Percentiles rank a stretch among this genome's conserved stretches.
Conservation (phyloP, 2,797 vertebrate species). For the Pelobates cultripes region DNA sequence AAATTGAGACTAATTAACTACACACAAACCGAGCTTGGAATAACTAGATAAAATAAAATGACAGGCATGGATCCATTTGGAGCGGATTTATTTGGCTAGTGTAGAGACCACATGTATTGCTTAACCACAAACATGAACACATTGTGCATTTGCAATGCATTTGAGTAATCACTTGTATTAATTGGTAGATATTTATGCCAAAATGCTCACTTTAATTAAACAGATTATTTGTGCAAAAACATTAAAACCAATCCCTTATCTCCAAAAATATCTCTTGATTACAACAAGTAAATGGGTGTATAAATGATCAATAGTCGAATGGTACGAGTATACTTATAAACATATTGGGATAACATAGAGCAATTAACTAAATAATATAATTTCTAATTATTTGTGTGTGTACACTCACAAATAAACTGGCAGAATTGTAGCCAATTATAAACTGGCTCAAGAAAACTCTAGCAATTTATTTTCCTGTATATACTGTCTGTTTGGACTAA, state of each 20-base stretch:
- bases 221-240: not conserved
- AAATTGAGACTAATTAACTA: conserved; percentile 11
- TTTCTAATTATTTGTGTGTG: no score
- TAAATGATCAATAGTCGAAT: no score
- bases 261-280: no score
- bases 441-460: no score
- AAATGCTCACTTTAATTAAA: not conserved
- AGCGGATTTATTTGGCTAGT: conserved; percentile 28
- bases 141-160: not conserved
- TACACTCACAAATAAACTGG: no score
- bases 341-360: no score
- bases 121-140: not conserved
- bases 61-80: conserved; percentile 41
- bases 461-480: no score
- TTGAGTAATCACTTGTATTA: not conserved
- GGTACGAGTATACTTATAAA: no score
- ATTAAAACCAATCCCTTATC: not conserved
- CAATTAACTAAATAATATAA: no score
- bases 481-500: no score
- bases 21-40: conserved; percentile 11
- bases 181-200: conserved; percentile 11
- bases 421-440: no score
- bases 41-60: not conserved
- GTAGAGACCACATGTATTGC: conserved; percentile 10
- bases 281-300: no score